A percentile compares a stretch with the other conserved stretches of the same genome.
phyloP scores from a whole-genome alignment of 2,113 vertebrate species.

The Chaetops frenatus region DNA sequence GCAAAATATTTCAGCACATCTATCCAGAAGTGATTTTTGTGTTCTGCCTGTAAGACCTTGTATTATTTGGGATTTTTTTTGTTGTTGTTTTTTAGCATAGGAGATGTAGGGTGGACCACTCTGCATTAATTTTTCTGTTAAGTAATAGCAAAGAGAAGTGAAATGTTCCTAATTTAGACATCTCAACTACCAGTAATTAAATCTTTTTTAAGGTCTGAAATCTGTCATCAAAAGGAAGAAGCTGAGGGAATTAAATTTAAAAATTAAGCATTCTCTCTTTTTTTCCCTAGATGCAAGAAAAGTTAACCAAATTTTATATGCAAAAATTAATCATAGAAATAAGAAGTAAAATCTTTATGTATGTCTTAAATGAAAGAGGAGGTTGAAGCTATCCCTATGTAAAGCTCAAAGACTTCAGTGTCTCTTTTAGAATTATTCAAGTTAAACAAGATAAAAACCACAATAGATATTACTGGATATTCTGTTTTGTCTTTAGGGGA shows the following conservation, averaged over 20 bases:
- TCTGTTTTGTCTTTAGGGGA: background rate
- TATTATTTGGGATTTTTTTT: background rate
- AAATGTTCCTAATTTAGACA: background rate
- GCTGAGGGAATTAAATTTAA: background rate
- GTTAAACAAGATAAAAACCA: background rate
- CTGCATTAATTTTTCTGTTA: background rate
- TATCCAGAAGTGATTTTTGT: background rate
- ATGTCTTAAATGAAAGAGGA: background rate
- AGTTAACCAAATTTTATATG: background rate
- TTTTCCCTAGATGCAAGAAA: background rate
- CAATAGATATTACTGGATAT: background rate
- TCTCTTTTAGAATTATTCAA: background rate
- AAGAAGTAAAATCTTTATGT: background rate
- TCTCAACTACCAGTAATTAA: background rate
- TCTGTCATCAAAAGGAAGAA: background rate
- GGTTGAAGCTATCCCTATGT: rapidly evolving
- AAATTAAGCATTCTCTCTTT: background rate
- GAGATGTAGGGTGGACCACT: background rate
- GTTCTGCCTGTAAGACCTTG: background rate
- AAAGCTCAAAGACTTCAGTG: background rate
- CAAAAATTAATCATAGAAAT: background rate
- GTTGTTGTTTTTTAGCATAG: background rate
- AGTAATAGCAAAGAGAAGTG: background rate
- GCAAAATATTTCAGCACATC: background rate
- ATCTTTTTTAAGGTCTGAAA: background rate